A percentile compares a stretch with the other conserved stretches of the same genome.
These are phyloP conservation scores for Pseudomyrmex pallidus DNA, from an alignment of 1,140 invertebrate species.

Conservation along the genomic window DNA sequence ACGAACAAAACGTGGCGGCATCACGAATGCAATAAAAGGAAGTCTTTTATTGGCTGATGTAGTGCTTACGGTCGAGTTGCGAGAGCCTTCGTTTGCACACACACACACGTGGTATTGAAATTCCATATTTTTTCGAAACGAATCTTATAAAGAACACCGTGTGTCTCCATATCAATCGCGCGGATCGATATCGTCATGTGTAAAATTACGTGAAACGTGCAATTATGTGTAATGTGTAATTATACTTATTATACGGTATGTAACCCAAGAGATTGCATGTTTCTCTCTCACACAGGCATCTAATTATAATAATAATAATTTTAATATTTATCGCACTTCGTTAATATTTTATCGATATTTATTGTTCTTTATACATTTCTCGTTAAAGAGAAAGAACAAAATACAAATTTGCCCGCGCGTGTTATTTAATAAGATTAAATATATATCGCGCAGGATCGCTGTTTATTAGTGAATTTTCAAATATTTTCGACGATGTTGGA, in stretches of 20 bases:
- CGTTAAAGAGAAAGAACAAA: too few species aligned
- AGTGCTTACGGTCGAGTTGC: slow-evolving; percentile 15
- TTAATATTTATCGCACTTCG: too few species aligned
- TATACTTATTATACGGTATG: background rate
- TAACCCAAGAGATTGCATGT: background rate
- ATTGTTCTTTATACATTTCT: background rate
- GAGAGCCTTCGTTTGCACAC: background rate
- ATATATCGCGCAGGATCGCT: background rate
- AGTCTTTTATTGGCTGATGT: slow-evolving; percentile 35
- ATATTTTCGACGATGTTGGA: slow-evolving; percentile 3
- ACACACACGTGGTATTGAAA: background rate
- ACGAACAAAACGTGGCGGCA: slow-evolving; percentile 33
- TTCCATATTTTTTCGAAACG: background rate
- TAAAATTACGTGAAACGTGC: background rate
- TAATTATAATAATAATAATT: too few species aligned
- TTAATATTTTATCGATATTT: slow-evolving; percentile 21
- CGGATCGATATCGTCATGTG: background rate
- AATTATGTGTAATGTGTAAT: slow-evolving; percentile 9
- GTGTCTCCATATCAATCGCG: too few species aligned
- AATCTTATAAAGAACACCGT: background rate
- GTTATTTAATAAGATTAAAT: slow-evolving; percentile 31
- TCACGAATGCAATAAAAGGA: slow-evolving; percentile 37
- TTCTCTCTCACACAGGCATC: background rate
- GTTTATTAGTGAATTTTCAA: slow-evolving; percentile 30
- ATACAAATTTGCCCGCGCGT: slow-evolving; percentile 1